Evolutionary conservation across 2,888 invertebrate genomes (phyloP).

Genomic region (Yponomeuta cagnagella): DNA sequence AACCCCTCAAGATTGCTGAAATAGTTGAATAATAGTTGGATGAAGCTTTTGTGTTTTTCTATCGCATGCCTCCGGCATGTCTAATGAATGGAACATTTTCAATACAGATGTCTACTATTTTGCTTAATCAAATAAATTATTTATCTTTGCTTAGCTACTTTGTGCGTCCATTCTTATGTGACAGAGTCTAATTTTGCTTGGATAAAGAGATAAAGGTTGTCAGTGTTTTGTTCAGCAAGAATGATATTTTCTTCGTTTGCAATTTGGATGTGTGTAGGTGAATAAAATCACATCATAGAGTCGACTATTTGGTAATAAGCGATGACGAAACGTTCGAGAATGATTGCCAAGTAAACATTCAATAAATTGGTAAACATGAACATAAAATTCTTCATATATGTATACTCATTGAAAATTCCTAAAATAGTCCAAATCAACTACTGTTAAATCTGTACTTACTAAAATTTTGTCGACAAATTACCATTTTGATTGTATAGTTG

Average conservation of each 20-base stretch:
- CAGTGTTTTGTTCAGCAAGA: neutral
- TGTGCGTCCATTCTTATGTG: neutral
- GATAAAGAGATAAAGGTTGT: neutral
- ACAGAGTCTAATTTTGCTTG: neutral
- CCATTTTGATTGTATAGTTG: no score
- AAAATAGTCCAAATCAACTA: no score
- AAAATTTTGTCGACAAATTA: no score
- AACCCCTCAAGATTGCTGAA: neutral
- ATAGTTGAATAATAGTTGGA: neutral
- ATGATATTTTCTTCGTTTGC: neutral
- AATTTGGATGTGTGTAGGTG: neutral
- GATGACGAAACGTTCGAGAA: neutral
- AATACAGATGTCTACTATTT: neutral
- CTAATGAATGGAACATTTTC: slow-evolving; percentile 23
- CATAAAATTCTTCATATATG: no score
- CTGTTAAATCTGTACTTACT: no score
- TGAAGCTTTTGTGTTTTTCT: neutral
- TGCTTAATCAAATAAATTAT: neutral
- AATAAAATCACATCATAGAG: neutral
- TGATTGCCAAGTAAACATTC: neutral
- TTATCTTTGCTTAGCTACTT: neutral
- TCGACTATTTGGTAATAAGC: neutral
- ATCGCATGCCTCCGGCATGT: slow-evolving; percentile 9
- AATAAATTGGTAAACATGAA: neutral
- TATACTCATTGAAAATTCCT: no score